phyloP scores from a whole-genome alignment of 2,113 vertebrate species.

The Natator depressus region DNA sequence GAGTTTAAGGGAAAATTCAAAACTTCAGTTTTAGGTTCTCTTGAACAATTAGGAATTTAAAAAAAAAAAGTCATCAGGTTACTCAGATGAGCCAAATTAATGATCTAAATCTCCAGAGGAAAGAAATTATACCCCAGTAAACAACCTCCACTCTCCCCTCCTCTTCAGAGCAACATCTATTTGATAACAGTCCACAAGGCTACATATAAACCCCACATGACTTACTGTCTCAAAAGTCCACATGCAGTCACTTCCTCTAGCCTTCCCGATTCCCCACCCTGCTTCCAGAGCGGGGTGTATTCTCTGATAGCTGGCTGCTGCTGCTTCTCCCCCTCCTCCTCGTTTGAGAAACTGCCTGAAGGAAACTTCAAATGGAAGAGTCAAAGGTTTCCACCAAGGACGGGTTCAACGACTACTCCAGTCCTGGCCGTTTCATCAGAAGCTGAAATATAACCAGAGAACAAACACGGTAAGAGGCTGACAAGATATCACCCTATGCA shows the following conservation, averaged over 20 bases:
- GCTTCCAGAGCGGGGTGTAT: constrained; percentile 32
- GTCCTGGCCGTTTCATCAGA: constrained; percentile 55
- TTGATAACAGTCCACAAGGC: constrained; percentile 10
- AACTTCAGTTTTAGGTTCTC: rapidly evolving
- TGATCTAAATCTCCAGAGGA: background rate
- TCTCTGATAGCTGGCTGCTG: constrained; percentile 17
- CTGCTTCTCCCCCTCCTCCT: background rate
- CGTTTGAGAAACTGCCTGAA: background rate
- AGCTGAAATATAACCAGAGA: constrained; percentile 46
- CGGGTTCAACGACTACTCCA: constrained; percentile 37
- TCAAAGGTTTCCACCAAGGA: constrained; percentile 21
- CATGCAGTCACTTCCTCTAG: constrained; percentile 59
- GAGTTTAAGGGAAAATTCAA: rapidly evolving
- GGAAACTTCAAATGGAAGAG: background rate
- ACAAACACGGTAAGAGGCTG: constrained; percentile 30
- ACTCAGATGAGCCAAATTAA: background rate
- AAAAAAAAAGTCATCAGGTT: rapidly evolving
- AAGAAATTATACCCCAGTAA: background rate
- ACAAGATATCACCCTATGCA: background rate
- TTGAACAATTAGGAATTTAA: background rate
- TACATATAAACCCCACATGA: constrained; percentile 19
- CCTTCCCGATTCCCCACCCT: constrained; percentile 14
- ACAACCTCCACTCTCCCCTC: constrained; percentile 49
- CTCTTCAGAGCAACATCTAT: constrained; percentile 1
- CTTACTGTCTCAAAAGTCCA: constrained; percentile 76